Percentiles rank a stretch among this genome's conserved stretches.
Conservation (phyloP, 2,113 vertebrate genomes). For the Corvus moneduloides region DNA sequence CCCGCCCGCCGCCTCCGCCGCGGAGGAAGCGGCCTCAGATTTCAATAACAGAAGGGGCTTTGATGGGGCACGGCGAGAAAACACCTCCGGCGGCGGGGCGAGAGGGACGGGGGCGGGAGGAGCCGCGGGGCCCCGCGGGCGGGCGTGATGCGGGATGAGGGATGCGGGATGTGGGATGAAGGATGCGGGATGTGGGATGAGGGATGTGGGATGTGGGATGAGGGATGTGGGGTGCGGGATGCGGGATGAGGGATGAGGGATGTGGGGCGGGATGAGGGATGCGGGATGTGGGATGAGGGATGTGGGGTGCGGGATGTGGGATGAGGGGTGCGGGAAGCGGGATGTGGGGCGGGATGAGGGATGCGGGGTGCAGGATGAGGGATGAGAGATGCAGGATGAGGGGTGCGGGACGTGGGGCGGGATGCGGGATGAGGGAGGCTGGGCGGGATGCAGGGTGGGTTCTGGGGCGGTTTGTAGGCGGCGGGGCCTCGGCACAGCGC, state of each 20-base stretch:
- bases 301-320: too few species aligned
- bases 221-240: too few species aligned
- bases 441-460: neutral
- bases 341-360: too few species aligned
- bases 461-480: neutral
- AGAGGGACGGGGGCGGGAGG: neutral
- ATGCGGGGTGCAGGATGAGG: too few species aligned
- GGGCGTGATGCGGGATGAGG: neutral
- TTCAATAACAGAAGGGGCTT: slow-evolving; percentile 76
- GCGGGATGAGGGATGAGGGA: neutral
- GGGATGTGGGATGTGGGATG: neutral
- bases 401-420: too few species aligned
- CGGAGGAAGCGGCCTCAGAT: slow-evolving; percentile 72
- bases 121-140: too few species aligned
- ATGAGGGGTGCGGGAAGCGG: too few species aligned
- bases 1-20: slow-evolving; percentile 46
- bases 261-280: neutral
- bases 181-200: neutral
- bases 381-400: too few species aligned
- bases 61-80: slow-evolving; percentile 58
- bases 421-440: neutral
- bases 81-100: neutral
- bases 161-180: too few species aligned
- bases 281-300: neutral
- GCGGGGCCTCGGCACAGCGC: neutral